These are phyloP conservation scores for Theonella swinhoei DNA, from an alignment of 37 sponge, comb jelly and placozoan genomes.

Conservation along the genomic window DNA sequence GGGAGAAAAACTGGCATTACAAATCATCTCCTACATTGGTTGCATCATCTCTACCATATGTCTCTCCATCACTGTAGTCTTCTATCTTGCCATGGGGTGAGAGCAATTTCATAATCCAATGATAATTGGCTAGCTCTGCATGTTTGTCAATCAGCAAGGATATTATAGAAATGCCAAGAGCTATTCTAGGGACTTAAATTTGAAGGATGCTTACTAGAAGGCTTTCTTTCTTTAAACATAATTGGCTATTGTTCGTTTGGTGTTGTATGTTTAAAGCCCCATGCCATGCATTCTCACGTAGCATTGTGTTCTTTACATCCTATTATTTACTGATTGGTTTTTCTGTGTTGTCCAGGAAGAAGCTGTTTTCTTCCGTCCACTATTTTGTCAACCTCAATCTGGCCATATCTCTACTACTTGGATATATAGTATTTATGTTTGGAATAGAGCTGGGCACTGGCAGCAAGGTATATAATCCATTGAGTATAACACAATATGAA, in stretches of 20 bases:
- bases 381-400: slow-evolving; percentile 13
- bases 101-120: too few species aligned
- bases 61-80: slow-evolving; percentile 46
- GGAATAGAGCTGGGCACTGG: slow-evolving; percentile 12
- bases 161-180: too few species aligned
- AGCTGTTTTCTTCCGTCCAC: slow-evolving; percentile 11
- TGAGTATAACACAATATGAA: neutral
- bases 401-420: slow-evolving; percentile 11
- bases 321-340: too few species aligned
- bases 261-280: too few species aligned
- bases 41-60: slow-evolving; percentile 62
- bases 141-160: too few species aligned
- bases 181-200: too few species aligned
- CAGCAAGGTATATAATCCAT: slow-evolving; percentile 10
- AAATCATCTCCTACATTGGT: slow-evolving; percentile 62
- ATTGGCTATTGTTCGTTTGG: too few species aligned
- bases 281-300: too few species aligned
- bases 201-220: too few species aligned
- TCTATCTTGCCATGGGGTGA: slow-evolving; percentile 55
- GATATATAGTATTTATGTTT: slow-evolving; percentile 9
- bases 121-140: too few species aligned
- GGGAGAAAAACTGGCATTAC: slow-evolving; percentile 24
- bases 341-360: slow-evolving; percentile 1
- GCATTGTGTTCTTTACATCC: too few species aligned
- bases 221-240: too few species aligned